phyloP scores from a whole-genome alignment of 2,888 invertebrate genomes.

The Pristionchus arcanus region DNA sequence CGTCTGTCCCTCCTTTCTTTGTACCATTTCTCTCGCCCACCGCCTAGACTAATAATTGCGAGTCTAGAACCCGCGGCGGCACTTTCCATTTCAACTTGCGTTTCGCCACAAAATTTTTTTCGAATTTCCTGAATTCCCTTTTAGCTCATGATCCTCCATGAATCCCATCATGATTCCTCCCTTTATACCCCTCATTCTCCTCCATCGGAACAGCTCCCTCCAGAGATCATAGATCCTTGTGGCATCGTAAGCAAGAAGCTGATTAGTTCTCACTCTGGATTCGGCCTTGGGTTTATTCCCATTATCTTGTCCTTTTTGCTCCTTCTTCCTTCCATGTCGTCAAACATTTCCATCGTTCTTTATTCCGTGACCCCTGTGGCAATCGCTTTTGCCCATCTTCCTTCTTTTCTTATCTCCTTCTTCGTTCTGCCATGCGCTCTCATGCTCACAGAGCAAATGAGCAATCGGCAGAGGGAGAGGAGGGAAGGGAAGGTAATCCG shows the following conservation, averaged over 20 bases:
- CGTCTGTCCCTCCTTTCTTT: background rate
- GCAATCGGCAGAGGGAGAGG: background rate
- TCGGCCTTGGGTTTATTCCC: background rate
- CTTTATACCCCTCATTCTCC: background rate
- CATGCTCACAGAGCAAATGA: slow-evolving; percentile 12
- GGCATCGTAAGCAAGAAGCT: background rate
- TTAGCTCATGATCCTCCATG: background rate
- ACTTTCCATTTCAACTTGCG: slow-evolving; percentile 16
- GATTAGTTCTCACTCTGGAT: slow-evolving; percentile 15
- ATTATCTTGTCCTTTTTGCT: background rate
- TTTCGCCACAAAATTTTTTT: background rate
- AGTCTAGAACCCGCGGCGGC: background rate
- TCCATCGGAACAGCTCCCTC: background rate
- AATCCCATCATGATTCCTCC: background rate
- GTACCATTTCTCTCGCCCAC: background rate
- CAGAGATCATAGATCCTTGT: slow-evolving; percentile 33
- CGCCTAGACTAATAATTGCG: background rate
- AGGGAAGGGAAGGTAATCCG: slow-evolving; percentile 20
- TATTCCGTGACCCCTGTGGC: background rate
- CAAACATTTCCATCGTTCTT: background rate
- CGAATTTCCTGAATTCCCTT: background rate
- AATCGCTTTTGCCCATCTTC: slow-evolving; percentile 44
- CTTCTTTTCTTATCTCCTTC: background rate
- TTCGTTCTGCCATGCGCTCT: slow-evolving; percentile 24
- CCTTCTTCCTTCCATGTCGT: background rate